Base-by-base conservation (phyloP, 2,113 vertebrate species). In the Chaetura pelagica region DNA sequence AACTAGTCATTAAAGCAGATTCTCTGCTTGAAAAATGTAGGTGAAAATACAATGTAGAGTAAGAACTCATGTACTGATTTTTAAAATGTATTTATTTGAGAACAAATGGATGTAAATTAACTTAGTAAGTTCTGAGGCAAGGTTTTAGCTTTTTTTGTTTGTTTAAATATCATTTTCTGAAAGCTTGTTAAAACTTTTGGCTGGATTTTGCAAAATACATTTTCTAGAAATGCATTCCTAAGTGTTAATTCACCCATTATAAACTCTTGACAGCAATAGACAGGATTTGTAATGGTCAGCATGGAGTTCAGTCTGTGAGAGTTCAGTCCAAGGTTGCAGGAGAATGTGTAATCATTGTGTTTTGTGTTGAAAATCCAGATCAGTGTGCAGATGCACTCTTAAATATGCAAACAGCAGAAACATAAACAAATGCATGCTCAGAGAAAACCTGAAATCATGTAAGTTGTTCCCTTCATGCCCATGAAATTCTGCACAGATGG, bases 401-500 rank as follows among this genome's bases (percentile, higher is more conserved):
- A 51, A 35, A 84, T 84, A 58, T 0, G 2, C 64, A 44, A 48
- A 8, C 32, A 55, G 34, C 30, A 85, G 77, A 89, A 44, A 26
- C 29, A 59, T 51, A 12, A 12, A 72, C 13, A 2, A 62, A 55
- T 67, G 35, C 49, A 30, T 26, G 15, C 62, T 66, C 6, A 18
- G 46, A 76, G 87, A 69, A 78, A 63, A 46, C 51, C 42, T 91
- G 83, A 38, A 19, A 17, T 76, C 20, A 2, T 71, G 40, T 42
- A 35, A 91, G 68, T 75, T 67, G 26, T 67, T 96, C 79, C 55
- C 82, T 83, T 90, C 64, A 48, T 1, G 20, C 78, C 54, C 62
- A 8, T 94, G 94, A 89, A 91, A 78, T 76, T 46, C 61, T 79
- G 71, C 91, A 87, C 94, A 91, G 92, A 84, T 94, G 91, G 87